These are phyloP conservation scores for Conus ventricosus DNA, from an alignment of 1,140 invertebrate species.

Conservation along the genomic window DNA sequence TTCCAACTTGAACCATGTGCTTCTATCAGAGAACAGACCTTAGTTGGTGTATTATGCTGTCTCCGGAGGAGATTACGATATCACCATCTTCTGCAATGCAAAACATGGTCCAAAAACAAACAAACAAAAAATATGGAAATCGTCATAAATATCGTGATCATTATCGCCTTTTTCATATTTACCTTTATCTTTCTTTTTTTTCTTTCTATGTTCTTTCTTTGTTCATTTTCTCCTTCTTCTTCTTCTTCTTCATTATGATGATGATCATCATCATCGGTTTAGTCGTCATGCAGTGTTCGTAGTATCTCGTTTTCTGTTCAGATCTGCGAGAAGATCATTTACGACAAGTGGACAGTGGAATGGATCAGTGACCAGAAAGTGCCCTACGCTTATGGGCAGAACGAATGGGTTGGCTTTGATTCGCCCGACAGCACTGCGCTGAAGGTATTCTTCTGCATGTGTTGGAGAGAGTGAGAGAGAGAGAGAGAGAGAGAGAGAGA, in stretches of 20 bases:
- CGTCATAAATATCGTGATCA: not conserved
- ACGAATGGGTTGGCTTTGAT: conserved; percentile 94
- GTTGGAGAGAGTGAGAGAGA: not conserved
- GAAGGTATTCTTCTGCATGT: conserved; percentile 77
- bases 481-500: conserved; percentile 6
- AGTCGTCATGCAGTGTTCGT: not conserved
- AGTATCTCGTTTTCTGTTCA: conserved; percentile 25
- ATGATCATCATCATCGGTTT: not conserved
- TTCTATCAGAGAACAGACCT: no score
- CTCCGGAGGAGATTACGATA: no score
- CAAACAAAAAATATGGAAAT: not conserved
- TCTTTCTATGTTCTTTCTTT: not conserved
- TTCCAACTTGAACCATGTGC: no score
- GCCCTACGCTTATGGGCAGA: conserved; percentile 85
- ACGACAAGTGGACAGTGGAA: conserved; percentile 60
- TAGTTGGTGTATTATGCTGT: no score
- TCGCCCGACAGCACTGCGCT: conserved; percentile 83
- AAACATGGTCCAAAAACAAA: no score
- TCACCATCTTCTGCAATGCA: no score
- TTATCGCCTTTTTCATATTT: no score
- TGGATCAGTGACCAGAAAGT: conserved; percentile 82
- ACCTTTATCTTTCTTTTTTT: not conserved
- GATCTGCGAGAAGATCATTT: conserved; percentile 63
- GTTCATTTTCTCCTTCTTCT: not conserved
- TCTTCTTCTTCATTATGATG: not conserved